phyloP scores from a whole-genome alignment of 2,888 invertebrate species.

The Romanomermis culicivorax region DNA sequence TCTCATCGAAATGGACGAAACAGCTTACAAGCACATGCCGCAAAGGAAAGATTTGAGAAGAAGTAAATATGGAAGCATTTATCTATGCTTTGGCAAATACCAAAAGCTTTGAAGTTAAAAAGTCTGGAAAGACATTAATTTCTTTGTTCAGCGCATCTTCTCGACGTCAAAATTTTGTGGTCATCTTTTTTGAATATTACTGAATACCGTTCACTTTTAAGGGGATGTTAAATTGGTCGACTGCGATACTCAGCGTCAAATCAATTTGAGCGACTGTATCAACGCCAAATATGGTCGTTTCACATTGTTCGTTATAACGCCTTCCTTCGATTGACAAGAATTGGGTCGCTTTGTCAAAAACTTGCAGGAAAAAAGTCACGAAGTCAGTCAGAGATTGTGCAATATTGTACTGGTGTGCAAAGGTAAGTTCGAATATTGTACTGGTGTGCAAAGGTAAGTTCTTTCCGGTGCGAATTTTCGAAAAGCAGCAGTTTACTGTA shows the following conservation, averaged over 20 bases:
- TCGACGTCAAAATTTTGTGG: not conserved
- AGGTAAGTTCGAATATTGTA: no score
- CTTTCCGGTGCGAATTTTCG: no score
- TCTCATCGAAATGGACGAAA: not conserved
- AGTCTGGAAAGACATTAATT: no score
- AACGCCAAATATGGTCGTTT: not conserved
- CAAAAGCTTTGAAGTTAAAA: no score
- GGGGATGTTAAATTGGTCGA: not conserved
- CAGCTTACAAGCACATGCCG: not conserved
- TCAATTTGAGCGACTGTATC: not conserved
- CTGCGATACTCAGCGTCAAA: slow-evolving; percentile 2
- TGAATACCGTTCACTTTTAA: not conserved
- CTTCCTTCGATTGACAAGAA: not conserved
- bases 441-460: no score
- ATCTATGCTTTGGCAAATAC: no score
- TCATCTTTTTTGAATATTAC: not conserved
- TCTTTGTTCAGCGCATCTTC: no score
- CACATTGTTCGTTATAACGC: slow-evolving; percentile 3
- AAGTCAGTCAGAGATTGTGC: not conserved
- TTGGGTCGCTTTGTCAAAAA: not conserved
- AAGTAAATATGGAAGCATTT: not conserved
- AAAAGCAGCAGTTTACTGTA: no score
- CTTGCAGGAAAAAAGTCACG: not conserved
- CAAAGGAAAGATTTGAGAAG: not conserved
- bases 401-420: slow-evolving; percentile 4